Evolutionary conservation across 2,888 invertebrate genomes (phyloP).

Genomic region (Clusia tigrina): DNA sequence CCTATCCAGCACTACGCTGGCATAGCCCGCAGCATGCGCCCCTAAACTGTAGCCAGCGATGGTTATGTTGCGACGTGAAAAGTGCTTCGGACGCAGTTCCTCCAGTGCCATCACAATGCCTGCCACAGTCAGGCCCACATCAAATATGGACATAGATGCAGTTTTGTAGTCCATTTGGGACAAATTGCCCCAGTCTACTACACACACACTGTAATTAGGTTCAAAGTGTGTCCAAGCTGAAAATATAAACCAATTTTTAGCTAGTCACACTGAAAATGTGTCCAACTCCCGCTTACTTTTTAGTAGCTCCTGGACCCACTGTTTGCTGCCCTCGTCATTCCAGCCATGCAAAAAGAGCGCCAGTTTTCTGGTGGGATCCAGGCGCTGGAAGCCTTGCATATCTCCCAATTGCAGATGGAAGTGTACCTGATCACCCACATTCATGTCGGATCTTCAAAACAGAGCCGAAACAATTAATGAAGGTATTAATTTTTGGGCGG

Average conservation of each 20-base stretch:
- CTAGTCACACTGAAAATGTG: not conserved
- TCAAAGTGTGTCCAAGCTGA: slow-evolving; percentile 59
- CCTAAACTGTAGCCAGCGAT: slow-evolving; percentile 62
- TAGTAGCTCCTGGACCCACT: slow-evolving; percentile 58
- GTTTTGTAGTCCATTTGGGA: slow-evolving; percentile 57
- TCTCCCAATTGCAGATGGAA: slow-evolving; percentile 55
- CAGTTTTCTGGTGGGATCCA: slow-evolving; percentile 49
- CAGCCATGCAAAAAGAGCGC: slow-evolving; percentile 62
- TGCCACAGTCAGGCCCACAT: slow-evolving; percentile 61
- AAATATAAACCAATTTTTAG: too few relatives aligned
- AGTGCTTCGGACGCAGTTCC: slow-evolving; percentile 44
- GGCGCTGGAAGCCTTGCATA: slow-evolving; percentile 49
- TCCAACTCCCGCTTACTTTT: slow-evolving; percentile 50
- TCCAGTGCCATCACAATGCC: slow-evolving; percentile 58
- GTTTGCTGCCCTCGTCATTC: slow-evolving; percentile 59
- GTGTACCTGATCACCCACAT: slow-evolving; percentile 45
- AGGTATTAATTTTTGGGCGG: too few relatives aligned
- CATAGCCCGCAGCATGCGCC: slow-evolving; percentile 62
- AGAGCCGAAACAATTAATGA: too few relatives aligned
- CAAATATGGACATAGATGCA: slow-evolving; percentile 60
- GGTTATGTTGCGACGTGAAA: slow-evolving; percentile 55
- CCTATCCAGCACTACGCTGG: slow-evolving; percentile 54
- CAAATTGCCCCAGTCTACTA: slow-evolving; percentile 61
- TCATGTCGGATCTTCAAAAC: slow-evolving; percentile 47
- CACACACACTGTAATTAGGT: slow-evolving; percentile 55